Conservation (phyloP, 2,113 vertebrate species). For the Baryphthengus martii region DNA sequence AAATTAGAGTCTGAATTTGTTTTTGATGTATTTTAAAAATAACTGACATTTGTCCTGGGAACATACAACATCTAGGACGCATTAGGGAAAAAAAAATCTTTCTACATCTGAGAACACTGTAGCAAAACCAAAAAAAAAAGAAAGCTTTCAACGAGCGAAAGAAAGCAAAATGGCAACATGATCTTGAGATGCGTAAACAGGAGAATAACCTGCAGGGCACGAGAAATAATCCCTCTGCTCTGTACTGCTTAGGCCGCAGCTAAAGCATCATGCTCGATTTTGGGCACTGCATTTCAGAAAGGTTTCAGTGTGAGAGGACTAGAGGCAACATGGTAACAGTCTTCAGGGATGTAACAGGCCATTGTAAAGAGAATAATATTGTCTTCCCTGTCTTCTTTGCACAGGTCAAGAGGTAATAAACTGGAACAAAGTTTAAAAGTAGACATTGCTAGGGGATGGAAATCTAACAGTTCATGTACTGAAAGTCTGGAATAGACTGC, state of each 20-base stretch:
- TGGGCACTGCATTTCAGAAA: neutral
- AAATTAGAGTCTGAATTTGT: constrained; percentile 45
- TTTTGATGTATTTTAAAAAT: constrained; percentile 52
- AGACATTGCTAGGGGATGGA: neutral
- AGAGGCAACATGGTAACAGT: neutral
- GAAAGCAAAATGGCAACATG: neutral
- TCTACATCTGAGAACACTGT: neutral
- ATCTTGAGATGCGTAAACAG: constrained; percentile 6
- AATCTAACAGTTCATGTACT: neutral
- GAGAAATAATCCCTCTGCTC: neutral
- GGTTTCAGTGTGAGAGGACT: neutral
- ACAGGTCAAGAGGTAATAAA: neutral
- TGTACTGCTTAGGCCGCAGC: neutral
- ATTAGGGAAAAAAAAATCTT: neutral
- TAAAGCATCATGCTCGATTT: neutral
- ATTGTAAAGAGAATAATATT: neutral
- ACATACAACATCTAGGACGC: neutral
- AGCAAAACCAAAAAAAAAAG: constrained; percentile 25
- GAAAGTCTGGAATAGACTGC: neutral
- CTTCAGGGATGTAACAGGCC: neutral
- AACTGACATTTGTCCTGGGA: constrained; percentile 56
- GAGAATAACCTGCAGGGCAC: constrained; percentile 5
- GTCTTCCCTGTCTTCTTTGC: neutral
- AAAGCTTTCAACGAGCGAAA: neutral
- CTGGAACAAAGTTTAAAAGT: neutral